Percentiles rank a stretch among this genome's conserved stretches.
These are phyloP conservation scores for Zenarchopterus dispar DNA, from an alignment of 2,797 vertebrate genomes.

Conservation along the genomic window DNA sequence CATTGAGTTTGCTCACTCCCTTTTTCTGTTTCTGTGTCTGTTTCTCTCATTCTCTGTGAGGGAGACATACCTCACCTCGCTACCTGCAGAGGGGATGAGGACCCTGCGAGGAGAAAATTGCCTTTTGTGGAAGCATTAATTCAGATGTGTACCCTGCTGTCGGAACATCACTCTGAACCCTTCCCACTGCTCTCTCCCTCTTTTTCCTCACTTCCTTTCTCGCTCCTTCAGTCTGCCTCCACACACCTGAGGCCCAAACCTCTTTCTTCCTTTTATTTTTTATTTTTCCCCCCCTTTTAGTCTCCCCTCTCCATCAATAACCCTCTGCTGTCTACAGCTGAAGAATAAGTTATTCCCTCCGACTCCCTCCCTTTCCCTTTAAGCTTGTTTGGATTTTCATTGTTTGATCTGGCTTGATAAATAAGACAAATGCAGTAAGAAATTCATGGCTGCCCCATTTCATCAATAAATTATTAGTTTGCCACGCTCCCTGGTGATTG, in stretches of 20 bases:
- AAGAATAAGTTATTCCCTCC: constrained; percentile 83
- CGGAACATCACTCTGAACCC: constrained; percentile 81
- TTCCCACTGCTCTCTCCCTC: constrained; percentile 54
- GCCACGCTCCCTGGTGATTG: constrained; percentile 84
- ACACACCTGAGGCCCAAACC: constrained; percentile 51
- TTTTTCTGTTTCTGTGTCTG: constrained; percentile 45
- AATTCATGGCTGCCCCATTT: constrained; percentile 84
- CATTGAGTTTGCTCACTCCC: constrained; percentile 69
- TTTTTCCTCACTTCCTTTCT: constrained; percentile 37
- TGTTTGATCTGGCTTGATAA: constrained; percentile 89
- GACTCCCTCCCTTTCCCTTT: constrained; percentile 75
- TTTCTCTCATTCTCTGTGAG: constrained; percentile 61
- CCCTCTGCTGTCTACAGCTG: constrained; percentile 73
- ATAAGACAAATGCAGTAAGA: constrained; percentile 87
- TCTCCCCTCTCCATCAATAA: constrained; percentile 79
- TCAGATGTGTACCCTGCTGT: constrained; percentile 83
- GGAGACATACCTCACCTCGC: constrained; percentile 77
- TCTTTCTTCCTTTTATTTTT: constrained; percentile 11
- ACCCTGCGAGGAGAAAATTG: constrained; percentile 79
- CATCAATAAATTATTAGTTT: constrained; percentile 90
- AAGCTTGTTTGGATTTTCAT: constrained; percentile 87
- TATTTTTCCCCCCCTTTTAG: background rate
- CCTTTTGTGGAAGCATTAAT: constrained; percentile 84
- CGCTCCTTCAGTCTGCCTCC: constrained; percentile 45
- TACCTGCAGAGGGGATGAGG: constrained; percentile 77